Evolutionary conservation across 2,113 vertebrate genomes (phyloP).

Genomic region (Centropristis striata): DNA sequence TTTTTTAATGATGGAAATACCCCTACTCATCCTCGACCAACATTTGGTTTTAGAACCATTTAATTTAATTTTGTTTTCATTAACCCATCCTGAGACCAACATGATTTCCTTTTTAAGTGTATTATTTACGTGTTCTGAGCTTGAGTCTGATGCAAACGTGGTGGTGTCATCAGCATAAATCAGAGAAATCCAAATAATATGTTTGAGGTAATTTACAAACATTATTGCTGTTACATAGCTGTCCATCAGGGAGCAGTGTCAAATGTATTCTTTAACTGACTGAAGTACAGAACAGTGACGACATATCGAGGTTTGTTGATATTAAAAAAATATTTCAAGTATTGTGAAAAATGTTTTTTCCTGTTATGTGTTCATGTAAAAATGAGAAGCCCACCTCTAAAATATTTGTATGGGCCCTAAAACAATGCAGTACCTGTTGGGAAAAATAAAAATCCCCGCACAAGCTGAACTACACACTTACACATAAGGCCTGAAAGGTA

Average conservation of each 20-base stretch:
- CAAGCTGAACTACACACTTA: not conserved
- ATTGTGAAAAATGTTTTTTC: not conserved
- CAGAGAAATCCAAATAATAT: too few species aligned
- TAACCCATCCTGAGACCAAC: too few species aligned
- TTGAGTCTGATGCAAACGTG: too few species aligned
- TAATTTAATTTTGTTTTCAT: too few species aligned
- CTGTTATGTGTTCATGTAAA: not conserved
- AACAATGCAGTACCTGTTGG: not conserved
- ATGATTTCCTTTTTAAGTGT: too few species aligned
- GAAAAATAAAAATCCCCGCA: not conserved
- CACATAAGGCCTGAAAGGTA: not conserved
- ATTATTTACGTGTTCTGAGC: too few species aligned
- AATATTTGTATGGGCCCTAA: not conserved
- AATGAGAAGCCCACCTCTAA: not conserved
- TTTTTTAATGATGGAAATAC: too few species aligned
- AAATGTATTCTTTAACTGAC: not conserved
- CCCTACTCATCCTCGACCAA: too few species aligned
- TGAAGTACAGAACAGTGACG: not conserved
- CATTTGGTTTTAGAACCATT: too few species aligned
- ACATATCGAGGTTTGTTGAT: not conserved
- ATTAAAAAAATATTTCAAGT: not conserved
- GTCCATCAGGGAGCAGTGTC: not conserved
- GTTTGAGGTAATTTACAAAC: not conserved
- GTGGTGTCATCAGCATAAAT: too few species aligned
- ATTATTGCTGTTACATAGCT: not conserved